Evolutionary conservation across 2,888 invertebrate species (phyloP).

Genomic region (Disparrhopalites patrizii): DNA sequence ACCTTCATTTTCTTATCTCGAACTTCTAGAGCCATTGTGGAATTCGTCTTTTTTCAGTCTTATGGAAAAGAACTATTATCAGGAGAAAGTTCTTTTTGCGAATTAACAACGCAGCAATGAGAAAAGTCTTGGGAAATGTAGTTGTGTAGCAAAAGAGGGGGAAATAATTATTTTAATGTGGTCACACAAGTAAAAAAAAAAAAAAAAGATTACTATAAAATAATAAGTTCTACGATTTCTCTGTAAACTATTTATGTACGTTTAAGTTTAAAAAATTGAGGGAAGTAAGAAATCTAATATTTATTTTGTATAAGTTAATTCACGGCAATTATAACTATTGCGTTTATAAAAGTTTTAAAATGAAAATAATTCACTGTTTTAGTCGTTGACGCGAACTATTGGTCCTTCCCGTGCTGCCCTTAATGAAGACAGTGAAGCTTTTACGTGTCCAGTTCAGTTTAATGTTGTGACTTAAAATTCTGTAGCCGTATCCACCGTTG

Average conservation of each 20-base stretch:
- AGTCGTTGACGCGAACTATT: slow-evolving; percentile 39
- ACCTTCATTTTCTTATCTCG: slow-evolving; percentile 30
- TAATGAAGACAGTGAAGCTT: slow-evolving; percentile 32
- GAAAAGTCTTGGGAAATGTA: too few species aligned
- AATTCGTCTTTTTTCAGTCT: too few species aligned
- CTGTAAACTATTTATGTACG: background rate
- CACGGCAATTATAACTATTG: background rate
- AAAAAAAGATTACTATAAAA: too few species aligned
- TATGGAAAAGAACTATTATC: too few species aligned
- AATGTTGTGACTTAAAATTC: slow-evolving; percentile 31
- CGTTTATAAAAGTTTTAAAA: too few species aligned
- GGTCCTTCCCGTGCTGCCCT: slow-evolving; percentile 37
- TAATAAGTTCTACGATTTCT: background rate
- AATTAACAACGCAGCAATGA: too few species aligned
- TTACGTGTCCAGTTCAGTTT: slow-evolving; percentile 36
- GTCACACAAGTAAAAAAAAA: background rate
- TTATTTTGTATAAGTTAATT: background rate
- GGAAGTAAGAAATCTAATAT: background rate
- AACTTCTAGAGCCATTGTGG: slow-evolving; percentile 27
- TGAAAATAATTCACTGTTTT: too few species aligned
- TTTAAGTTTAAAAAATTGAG: background rate
- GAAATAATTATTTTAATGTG: too few species aligned
- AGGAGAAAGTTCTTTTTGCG: too few species aligned
- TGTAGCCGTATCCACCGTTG: slow-evolving; percentile 18
- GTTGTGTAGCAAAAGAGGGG: too few species aligned